Evolutionary conservation across 2,797 vertebrate species (phyloP), one percentile per base, ranked within the genome.

Genomic region (Cyprinella venusta): DNA sequence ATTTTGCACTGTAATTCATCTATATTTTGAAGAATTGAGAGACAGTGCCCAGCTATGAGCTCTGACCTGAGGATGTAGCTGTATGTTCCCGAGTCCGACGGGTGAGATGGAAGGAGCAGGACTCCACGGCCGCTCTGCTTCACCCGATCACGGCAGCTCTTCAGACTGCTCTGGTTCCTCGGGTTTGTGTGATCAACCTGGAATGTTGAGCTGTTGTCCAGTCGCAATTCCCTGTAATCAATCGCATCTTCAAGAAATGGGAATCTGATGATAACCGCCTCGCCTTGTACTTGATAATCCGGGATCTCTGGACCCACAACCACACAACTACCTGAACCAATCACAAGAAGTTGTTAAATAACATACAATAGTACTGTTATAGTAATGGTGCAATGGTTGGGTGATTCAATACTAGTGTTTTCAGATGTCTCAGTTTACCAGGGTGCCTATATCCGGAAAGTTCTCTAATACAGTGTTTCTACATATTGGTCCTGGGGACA

Each of bases 31-130:
- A 40, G 36, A 65, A 21, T 0, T 13, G 21, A n/a, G 7, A 19
- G 19, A 6, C 10, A n/a, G n/a, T 19, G 38, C 4, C 6, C 5
- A 4, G 8, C 54, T n/a, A 9, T 56, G 3, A 48, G 19, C 13
- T 18, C 82, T 64, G 26, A 89, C 97, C 97, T 97, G 91, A 93
- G 88, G 0, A 92, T 94, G 88, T 97, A 98, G 84, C 90, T 86
- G 56, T 98, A 98, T 16, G 92, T 86, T 56, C 96, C 97, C 0
- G 96, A 95, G 89, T 99, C 97, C 1, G 91, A 93, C 10, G 82
- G 50, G 80, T 59, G 84, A 40, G 91, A 94, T 8, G 97, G 97
- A 76, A 98, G 92, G 84, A 99, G 91, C 97, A 96, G 97, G 72
- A 99, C 87, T 12, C 89, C 70, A 0, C 90, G 85, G 6, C 88